These are phyloP conservation scores for Yponomeuta sedellus DNA, from an alignment of 2,888 invertebrate species.

Conservation along the genomic window DNA sequence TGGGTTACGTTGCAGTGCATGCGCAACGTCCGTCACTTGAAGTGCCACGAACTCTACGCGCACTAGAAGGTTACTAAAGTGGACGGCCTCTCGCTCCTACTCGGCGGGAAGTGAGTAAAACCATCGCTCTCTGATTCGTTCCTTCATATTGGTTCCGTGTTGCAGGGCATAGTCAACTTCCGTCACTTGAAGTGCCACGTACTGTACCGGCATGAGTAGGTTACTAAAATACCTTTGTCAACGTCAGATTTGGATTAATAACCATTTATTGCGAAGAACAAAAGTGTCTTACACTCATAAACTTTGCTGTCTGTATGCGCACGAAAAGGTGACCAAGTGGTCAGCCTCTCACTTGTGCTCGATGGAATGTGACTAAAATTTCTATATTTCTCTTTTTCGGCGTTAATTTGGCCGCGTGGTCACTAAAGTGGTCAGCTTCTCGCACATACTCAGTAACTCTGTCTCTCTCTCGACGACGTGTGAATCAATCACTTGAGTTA, in stretches of 20 bases:
- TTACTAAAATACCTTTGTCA: no score
- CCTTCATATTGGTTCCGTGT: no score
- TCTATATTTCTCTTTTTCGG: constrained; percentile 58
- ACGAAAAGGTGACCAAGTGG: constrained; percentile 91
- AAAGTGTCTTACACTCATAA: no score
- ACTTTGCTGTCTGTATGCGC: no score
- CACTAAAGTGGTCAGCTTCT: constrained; percentile 90
- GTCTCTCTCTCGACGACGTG: no score
- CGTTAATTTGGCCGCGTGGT: constrained; percentile 89
- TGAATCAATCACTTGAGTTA: no score
- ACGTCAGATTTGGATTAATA: no score
- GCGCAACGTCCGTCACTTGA: constrained; percentile 85
- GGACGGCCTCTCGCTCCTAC: constrained; percentile 88
- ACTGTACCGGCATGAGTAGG: constrained; percentile 90
- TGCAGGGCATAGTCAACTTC: constrained; percentile 88
- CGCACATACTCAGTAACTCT: constrained; percentile 87
- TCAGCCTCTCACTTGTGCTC: constrained; percentile 89
- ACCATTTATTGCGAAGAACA: no score
- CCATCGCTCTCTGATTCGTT: no score
- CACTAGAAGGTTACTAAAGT: constrained; percentile 92
- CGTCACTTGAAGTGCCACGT: constrained; percentile 88
- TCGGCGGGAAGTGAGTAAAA: constrained; percentile 92
- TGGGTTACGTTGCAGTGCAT: constrained; percentile 80
- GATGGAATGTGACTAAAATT: constrained; percentile 62
- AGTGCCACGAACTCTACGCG: constrained; percentile 91